These are phyloP conservation scores for Bungarus multicinctus DNA, from an alignment of 2,113 vertebrate genomes.

Conservation along the genomic window DNA sequence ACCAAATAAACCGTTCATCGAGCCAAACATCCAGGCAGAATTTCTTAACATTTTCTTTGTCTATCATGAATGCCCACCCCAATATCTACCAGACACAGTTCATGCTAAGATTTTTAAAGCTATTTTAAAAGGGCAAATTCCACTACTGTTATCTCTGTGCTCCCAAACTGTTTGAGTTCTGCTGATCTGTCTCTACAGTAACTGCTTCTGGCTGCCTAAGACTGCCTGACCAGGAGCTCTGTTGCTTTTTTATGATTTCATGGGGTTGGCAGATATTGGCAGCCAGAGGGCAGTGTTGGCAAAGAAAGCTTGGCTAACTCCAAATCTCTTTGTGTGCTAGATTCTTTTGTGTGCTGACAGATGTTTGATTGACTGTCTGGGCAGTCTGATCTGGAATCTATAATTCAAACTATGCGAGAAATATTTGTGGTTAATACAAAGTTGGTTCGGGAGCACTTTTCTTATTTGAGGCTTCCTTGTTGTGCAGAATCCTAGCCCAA, in stretches of 20 bases:
- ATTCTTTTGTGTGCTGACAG: constrained; percentile 6
- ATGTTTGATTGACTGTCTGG: background rate
- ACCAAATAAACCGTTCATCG: background rate
- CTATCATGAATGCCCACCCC: background rate
- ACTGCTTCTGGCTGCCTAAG: background rate
- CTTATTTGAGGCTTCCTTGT: background rate
- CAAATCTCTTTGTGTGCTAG: constrained; percentile 5
- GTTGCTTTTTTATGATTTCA: background rate
- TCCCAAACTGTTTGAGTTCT: too few species aligned
- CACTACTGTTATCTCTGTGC: background rate
- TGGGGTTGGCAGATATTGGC: background rate
- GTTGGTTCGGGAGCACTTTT: background rate
- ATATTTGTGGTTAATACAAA: background rate
- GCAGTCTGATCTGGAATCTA: background rate
- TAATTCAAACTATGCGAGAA: too few species aligned
- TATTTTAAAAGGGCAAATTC: background rate
- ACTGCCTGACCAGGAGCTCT: too few species aligned
- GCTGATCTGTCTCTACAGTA: background rate
- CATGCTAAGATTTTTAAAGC: background rate
- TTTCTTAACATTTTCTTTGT: background rate
- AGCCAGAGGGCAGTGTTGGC: constrained; percentile 26
- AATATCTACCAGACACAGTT: background rate
- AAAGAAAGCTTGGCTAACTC: background rate
- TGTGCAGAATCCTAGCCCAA: background rate
- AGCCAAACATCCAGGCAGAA: background rate